Base-by-base conservation (phyloP, 1,140 invertebrate species). In the Parasteatoda tepidariorum region DNA sequence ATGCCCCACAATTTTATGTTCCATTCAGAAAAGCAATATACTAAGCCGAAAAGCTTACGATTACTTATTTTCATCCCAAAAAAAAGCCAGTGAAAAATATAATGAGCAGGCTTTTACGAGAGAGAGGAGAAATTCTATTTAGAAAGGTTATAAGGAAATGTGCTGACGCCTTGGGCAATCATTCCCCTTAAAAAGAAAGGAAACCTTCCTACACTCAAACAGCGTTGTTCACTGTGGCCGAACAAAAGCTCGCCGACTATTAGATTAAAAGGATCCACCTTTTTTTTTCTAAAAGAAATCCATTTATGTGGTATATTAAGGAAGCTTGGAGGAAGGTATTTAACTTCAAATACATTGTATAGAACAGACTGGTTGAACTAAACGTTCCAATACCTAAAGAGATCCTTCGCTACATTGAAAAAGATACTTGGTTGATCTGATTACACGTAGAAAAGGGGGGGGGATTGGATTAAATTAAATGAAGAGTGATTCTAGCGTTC, bases 121-220 rank as follows among this genome's bases (percentile, higher is more conserved):
- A 73, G 31, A n/a, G n/a, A 48, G 38, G 9, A n/a, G 48, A 73
- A 59, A 55, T 54, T 73, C 33, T 30, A 26, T 73, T 73, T 73
- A 24, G 48, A 54, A 24, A 48, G n/a, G 28, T 57, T 26, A 73
- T 73, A 73, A 73, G 70, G 28, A 57, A 73, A 73, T 22, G 28
- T 57, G 70, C 70, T 73, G 31, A 73, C 70, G 70, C 70, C 54
- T 73, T 73, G 33, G 48, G 70, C 41, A 73, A 73, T 73, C 70
- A 59, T 48, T 48, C 38, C 9, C 38, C n/a, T n/a, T 48, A 48
- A 9, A 9, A 48, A 48, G 18, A 48, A 48, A 48, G 38, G 1
- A 48, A 18, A 13, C 18, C 18, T 18, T 48, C 38, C 38, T 18
- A 48, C 38, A 9, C 38, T 48, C 1, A 9, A 4, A 18, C 9